Percentiles rank a stretch among this genome's conserved stretches.
Conservation (phyloP, 2,113 vertebrate genomes). For the Sialia sialis region DNA sequence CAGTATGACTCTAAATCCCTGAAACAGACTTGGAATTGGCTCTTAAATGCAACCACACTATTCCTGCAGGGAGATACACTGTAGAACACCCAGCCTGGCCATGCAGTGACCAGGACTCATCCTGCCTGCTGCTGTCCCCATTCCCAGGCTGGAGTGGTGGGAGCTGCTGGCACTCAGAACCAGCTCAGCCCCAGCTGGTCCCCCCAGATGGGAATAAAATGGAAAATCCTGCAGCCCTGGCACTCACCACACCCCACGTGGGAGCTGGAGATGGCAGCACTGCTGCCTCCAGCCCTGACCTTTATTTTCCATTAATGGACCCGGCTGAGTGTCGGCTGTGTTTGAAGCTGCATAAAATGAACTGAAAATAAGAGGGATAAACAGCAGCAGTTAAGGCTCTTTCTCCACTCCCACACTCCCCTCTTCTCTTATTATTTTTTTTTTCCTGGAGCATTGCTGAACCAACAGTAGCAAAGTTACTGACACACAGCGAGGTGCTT, state of each 20-base stretch:
- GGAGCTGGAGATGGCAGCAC: not conserved
- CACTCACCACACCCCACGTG: not conserved
- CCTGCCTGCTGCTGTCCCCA: not conserved
- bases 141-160: not conserved
- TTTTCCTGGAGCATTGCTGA: constrained; percentile 7
- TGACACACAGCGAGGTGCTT: not conserved
- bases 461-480: not conserved
- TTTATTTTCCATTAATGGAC: constrained; percentile 71
- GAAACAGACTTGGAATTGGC: not conserved
- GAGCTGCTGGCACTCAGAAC: fast-evolving
- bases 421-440: fast-evolving
- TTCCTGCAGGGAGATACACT: not conserved
- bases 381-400: constrained; percentile 50
- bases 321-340: not conserved
- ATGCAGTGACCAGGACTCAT: not conserved
- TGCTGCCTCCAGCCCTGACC: constrained; percentile 56
- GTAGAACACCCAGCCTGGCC: not conserved
- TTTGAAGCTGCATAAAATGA: constrained; percentile 65
- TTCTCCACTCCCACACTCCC: not conserved
- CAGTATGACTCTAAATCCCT: not conserved
- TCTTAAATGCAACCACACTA: fast-evolving
- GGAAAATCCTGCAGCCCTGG: not conserved
- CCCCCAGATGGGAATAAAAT: constrained; percentile 21
- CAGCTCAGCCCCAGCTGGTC: not conserved
- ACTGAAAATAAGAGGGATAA: constrained; percentile 58